Conservation (phyloP, 2,113 vertebrate species). For the Ramphastos sulfuratus region DNA sequence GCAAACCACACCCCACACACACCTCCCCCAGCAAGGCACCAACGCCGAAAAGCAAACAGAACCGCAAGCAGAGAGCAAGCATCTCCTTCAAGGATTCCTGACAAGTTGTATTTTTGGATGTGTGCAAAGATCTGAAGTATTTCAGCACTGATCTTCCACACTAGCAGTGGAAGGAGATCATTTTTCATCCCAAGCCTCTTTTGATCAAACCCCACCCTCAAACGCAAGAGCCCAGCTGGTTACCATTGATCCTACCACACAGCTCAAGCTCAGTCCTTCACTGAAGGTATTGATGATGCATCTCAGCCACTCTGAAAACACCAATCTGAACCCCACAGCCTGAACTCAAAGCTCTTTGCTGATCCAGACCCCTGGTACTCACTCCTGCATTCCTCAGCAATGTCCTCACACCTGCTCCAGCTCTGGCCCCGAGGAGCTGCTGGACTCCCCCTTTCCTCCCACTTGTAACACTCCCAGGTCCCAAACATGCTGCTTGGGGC, state of each 20-base stretch:
- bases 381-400: neutral
- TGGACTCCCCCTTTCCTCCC: neutral
- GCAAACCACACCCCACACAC: neutral
- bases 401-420: neutral
- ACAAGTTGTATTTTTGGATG: neutral
- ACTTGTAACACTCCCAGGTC: neutral
- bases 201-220: neutral
- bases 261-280: neutral
- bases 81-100: neutral
- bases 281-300: neutral
- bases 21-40: neutral
- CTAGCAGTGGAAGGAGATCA: neutral
- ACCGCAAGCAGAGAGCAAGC: neutral
- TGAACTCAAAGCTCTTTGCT: neutral
- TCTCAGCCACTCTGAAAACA: neutral
- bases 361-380: neutral
- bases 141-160: neutral
- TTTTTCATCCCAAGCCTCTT: neutral
- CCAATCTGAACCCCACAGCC: neutral
- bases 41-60: neutral
- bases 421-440: fast-evolving
- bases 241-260: neutral
- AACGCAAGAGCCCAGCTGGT: no score
- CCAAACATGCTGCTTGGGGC: neutral
- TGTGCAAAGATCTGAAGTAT: neutral